A percentile compares a stretch with the other conserved stretches of the same genome.
These are phyloP conservation scores for Sturmia bella DNA, from an alignment of 2,888 invertebrate species.

Conservation along the genomic window DNA sequence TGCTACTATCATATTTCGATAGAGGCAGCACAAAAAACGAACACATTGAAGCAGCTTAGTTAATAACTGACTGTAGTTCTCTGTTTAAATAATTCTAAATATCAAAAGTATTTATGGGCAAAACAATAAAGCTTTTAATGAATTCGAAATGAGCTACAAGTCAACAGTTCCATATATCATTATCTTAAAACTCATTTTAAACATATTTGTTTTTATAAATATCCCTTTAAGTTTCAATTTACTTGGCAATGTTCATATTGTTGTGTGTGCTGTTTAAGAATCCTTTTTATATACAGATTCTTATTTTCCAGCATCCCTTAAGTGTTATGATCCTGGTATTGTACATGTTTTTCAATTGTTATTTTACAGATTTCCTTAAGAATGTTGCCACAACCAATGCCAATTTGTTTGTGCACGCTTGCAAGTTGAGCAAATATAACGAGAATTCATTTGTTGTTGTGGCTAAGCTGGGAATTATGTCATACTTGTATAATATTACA, in stretches of 20 bases:
- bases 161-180: no score
- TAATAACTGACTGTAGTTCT: no score
- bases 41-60: no score
- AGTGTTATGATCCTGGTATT: slow-evolving; percentile 63
- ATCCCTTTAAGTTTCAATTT: background rate
- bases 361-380: slow-evolving; percentile 47
- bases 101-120: no score
- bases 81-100: no score
- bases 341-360: slow-evolving; percentile 52
- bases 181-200: background rate
- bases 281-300: no score
- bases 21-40: no score
- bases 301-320: slow-evolving; percentile 53
- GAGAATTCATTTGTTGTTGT: slow-evolving; percentile 67
- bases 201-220: background rate
- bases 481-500: slow-evolving; percentile 66
- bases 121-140: no score
- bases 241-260: slow-evolving; percentile 17
- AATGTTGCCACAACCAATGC: slow-evolving; percentile 38
- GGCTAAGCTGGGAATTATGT: slow-evolving; percentile 69
- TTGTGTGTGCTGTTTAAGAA: slow-evolving; percentile 28
- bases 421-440: slow-evolving; percentile 28
- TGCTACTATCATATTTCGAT: no score
- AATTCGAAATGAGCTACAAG: no score
- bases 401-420: slow-evolving; percentile 29